Conservation (phyloP, 30 jellyfish, hydroid and myxozoan species). For the Hydractinia echinata region DNA sequence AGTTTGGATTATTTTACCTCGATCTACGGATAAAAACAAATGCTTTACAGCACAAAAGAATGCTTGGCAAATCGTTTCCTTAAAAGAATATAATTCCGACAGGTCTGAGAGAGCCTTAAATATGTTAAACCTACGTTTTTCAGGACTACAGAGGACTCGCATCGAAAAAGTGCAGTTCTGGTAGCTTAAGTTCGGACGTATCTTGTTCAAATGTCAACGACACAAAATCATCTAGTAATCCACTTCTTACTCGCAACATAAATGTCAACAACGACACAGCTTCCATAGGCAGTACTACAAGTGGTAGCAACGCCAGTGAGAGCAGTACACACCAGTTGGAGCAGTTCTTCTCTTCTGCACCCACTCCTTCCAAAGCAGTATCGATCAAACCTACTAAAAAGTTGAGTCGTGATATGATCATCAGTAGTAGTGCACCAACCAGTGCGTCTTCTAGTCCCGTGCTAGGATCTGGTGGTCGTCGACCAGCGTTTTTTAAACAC, state of each 20-base stretch:
- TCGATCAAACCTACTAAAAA: slow-evolving; percentile 52
- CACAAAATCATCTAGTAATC: slow-evolving; percentile 14
- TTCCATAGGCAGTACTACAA: not conserved
- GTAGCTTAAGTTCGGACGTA: slow-evolving; percentile 43
- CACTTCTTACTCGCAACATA: not conserved
- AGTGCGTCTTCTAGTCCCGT: slow-evolving; percentile 90
- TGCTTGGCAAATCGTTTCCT: no score
- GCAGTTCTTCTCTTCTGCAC: slow-evolving; percentile 16
- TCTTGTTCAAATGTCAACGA: slow-evolving; percentile 71
- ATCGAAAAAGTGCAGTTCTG: slow-evolving; percentile 75
- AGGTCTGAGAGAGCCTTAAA: no score
- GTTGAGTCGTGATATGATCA: slow-evolving; percentile 44
- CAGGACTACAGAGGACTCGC: slow-evolving; percentile 85
- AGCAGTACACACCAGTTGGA: slow-evolving; percentile 53
- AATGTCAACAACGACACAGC: not conserved
- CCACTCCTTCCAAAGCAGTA: slow-evolving; percentile 55
- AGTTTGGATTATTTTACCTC: no score
- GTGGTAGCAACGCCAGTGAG: not conserved
- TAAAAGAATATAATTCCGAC: no score
- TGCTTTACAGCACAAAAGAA: no score
- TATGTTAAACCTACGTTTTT: not conserved
- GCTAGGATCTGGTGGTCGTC: slow-evolving; percentile 61
- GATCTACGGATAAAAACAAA: no score
- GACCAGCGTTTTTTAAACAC: slow-evolving; percentile 77
- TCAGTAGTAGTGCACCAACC: slow-evolving; percentile 84